Evolutionary conservation across 2,113 vertebrate genomes (phyloP).

Genomic region (Hypocryptadius cinnamomeus): DNA sequence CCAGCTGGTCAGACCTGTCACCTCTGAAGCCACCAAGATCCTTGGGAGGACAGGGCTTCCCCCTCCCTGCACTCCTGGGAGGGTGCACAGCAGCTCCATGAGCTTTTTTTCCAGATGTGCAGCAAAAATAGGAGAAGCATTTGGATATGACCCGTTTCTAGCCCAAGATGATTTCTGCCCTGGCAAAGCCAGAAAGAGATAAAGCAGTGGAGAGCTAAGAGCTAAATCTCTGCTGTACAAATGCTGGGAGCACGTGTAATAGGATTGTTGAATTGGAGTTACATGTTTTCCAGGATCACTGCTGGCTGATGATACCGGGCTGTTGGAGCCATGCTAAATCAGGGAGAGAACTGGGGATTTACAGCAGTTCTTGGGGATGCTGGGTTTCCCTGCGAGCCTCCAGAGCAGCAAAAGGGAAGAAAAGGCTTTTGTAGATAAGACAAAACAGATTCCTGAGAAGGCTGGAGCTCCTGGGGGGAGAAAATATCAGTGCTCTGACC

Average conservation of each 20-base stretch:
- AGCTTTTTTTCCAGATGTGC: not conserved
- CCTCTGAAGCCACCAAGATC: fast-evolving
- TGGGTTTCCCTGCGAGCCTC: not conserved
- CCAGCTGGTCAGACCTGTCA: not conserved
- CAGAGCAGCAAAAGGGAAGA: not conserved
- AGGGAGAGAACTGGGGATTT: not conserved
- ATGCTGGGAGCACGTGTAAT: constrained; percentile 11
- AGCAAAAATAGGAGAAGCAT: not conserved
- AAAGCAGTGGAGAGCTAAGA: constrained; percentile 16
- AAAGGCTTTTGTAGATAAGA: not conserved
- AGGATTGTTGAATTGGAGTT: constrained; percentile 41
- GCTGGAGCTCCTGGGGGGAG: not conserved
- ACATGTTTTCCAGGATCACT: constrained; percentile 2
- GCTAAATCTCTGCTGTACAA: constrained; percentile 18
- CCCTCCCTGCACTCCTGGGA: not conserved
- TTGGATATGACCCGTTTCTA: not conserved
- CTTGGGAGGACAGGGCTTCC: not conserved
- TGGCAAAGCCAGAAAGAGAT: not conserved
- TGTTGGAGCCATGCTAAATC: not conserved
- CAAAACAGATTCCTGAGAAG: not conserved
- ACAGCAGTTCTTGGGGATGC: not conserved
- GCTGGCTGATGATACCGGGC: not conserved
- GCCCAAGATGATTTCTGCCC: constrained; percentile 5
- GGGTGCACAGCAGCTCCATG: not conserved
- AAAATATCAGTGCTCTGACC: not conserved